A percentile compares a stretch with the other conserved stretches of the same genome.
Conservation (phyloP, 2,797 vertebrate species). For the Falco berigora region DNA sequence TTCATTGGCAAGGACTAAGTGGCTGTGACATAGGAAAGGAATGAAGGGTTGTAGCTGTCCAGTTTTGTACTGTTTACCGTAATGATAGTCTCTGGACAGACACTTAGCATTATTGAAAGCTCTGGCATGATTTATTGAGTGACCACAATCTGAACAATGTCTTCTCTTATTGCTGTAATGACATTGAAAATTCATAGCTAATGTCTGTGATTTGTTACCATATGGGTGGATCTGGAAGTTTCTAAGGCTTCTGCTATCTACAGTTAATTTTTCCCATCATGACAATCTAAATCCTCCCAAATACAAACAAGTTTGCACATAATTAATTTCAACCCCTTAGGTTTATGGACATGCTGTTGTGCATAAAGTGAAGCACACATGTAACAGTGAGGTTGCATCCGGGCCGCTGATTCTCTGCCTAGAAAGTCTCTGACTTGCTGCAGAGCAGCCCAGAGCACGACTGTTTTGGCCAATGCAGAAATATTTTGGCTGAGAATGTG, state of each 20-base stretch:
- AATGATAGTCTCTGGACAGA: not conserved
- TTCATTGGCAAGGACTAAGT: not conserved
- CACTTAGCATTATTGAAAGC: not conserved
- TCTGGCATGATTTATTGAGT: conserved; percentile 1
- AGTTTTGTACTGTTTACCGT: not conserved
- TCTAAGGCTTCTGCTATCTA: not conserved
- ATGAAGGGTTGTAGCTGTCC: not conserved
- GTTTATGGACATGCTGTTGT: not conserved
- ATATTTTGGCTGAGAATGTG: not conserved
- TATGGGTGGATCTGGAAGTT: conserved; percentile 21
- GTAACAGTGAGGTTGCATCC: not conserved
- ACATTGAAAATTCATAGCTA: not conserved
- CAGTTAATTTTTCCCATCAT: not conserved
- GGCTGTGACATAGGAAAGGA: conserved; percentile 26
- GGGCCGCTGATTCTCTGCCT: not conserved
- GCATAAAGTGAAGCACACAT: not conserved
- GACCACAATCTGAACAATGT: conserved; percentile 5
- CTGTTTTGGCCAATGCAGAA: not conserved
- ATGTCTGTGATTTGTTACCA: not conserved
- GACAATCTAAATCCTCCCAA: not conserved
- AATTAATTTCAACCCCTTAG: conserved; percentile 11
- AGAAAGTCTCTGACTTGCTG: not conserved
- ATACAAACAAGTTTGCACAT: not conserved
- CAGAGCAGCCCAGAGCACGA: not conserved
- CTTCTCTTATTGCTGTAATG: not conserved